phyloP scores from a whole-genome alignment of 2,888 invertebrate species.

The Drosophila koepferae region DNA sequence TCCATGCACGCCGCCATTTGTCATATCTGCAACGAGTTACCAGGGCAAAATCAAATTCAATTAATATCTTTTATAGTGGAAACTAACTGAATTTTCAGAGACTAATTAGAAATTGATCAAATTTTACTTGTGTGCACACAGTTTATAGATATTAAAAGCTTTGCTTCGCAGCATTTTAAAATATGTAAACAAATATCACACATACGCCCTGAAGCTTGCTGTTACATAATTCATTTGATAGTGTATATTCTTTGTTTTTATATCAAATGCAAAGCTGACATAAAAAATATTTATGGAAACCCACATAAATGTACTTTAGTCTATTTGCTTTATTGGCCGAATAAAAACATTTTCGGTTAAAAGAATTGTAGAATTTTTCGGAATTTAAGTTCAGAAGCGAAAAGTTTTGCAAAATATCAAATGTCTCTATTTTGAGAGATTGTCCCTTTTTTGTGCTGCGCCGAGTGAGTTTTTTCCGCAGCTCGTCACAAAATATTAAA shows the following conservation, averaged over 20 bases:
- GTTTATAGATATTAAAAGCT: background rate
- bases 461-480: constrained; percentile 10
- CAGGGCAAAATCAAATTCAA: constrained; percentile 12
- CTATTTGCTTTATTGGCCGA: background rate
- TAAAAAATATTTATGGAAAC: background rate
- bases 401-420: constrained; percentile 2
- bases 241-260: background rate
- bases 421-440: constrained; percentile 24
- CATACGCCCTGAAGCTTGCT: background rate
- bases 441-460: background rate
- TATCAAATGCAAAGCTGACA: background rate
- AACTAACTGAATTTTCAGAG: background rate
- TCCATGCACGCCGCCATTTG: constrained; percentile 84
- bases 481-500: constrained; percentile 41
- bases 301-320: background rate
- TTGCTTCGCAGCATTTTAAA: background rate
- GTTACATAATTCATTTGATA: constrained; percentile 5
- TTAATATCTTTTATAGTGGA: background rate
- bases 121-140: background rate
- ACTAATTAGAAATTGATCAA: constrained; percentile 4
- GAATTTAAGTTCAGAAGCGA: background rate
- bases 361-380: background rate
- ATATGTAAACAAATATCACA: constrained; percentile 4
- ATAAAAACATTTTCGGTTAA: background rate
- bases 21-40: constrained; percentile 78